These are phyloP conservation scores for Coilia nasus DNA, from an alignment of 2,797 vertebrate genomes.

Conservation along the genomic window DNA sequence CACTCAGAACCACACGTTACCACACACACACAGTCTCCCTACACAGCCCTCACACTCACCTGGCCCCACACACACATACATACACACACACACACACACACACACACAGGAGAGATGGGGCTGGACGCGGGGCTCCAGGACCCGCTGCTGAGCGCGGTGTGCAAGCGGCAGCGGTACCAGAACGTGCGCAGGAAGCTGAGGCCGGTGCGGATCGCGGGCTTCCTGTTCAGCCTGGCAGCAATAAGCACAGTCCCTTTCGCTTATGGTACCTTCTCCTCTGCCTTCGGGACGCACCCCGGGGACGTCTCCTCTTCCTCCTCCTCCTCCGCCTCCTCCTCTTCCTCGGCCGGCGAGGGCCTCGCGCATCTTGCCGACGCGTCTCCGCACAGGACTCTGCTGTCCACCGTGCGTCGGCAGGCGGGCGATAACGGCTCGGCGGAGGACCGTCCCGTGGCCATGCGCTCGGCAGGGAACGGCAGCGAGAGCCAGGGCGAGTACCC, in stretches of 20 bases:
- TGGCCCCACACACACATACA: neutral
- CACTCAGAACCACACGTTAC: conserved; percentile 40
- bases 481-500: conserved; percentile 87
- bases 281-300: neutral
- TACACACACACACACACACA: neutral
- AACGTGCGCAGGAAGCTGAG: conserved; percentile 87
- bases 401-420: conserved; percentile 72
- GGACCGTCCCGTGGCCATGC: conserved; percentile 71
- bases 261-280: conserved; percentile 85
- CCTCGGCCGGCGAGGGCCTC: neutral
- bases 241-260: conserved; percentile 85
- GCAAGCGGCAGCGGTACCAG: conserved; percentile 68
- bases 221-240: conserved; percentile 86
- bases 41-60: conserved; percentile 26
- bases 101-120: conserved; percentile 57
- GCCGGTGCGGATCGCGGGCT: conserved; percentile 82
- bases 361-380: conserved; percentile 41
- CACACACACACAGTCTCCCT: neutral
- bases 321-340: conserved; percentile 65
- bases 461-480: conserved; percentile 67
- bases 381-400: conserved; percentile 91
- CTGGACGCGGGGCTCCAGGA: conserved; percentile 55
- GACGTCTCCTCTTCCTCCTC: conserved; percentile 58
- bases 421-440: conserved; percentile 70
- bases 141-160: conserved; percentile 48